These are phyloP conservation scores for Chlamydotis undulata DNA, from an alignment of 2,113 vertebrate species.

Conservation along the genomic window DNA sequence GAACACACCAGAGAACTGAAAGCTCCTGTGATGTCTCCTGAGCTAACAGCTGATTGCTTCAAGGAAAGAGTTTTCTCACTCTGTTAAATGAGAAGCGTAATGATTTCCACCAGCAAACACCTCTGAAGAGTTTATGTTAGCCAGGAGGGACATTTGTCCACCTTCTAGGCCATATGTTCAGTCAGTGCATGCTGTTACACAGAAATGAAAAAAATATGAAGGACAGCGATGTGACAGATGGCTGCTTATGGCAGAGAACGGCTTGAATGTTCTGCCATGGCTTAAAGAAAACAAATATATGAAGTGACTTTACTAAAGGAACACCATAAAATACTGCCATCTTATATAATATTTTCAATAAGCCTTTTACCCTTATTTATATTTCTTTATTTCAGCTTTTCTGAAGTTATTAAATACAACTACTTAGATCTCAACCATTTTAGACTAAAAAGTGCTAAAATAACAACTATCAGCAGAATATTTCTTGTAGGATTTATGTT, in stretches of 20 bases:
- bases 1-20: background rate
- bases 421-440: background rate
- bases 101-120: background rate
- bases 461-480: background rate
- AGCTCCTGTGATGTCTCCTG: background rate
- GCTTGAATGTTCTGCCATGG: background rate
- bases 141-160: background rate
- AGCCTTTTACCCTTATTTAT: background rate
- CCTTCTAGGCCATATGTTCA: background rate
- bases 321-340: background rate
- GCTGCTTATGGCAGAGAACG: constrained; percentile 10
- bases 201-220: background rate
- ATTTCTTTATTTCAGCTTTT: background rate
- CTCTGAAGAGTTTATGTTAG: background rate
- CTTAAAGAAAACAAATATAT: constrained; percentile 1
- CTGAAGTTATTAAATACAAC: background rate
- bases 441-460: background rate
- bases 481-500: background rate
- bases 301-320: background rate
- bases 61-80: background rate
- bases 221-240: background rate
- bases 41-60: background rate
- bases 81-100: background rate
- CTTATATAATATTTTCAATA: background rate
- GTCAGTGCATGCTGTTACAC: background rate